Conservation (phyloP, 2,797 vertebrate genomes). For the Acridotheres tristis region DNA sequence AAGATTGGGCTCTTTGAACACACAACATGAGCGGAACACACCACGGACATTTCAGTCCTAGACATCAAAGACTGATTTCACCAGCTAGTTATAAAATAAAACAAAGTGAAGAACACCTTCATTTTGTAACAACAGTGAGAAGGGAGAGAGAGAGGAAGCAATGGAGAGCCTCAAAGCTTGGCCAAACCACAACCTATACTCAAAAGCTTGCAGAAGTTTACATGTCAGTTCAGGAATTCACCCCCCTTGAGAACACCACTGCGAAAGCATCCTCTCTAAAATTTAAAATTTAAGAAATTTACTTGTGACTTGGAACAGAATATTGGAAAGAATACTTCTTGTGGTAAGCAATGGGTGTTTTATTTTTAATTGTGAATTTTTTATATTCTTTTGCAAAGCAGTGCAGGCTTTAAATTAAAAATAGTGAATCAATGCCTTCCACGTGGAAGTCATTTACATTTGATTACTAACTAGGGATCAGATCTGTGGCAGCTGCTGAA, state of each 20-base stretch:
- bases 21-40: neutral
- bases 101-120: neutral
- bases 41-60: neutral
- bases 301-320: neutral
- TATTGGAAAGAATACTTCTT: neutral
- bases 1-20: neutral
- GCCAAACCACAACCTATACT: neutral
- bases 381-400: constrained; percentile 19
- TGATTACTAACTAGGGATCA: constrained; percentile 1
- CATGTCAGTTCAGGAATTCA: neutral
- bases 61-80: neutral
- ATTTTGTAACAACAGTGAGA: neutral
- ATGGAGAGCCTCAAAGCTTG: neutral
- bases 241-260: neutral
- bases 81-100: constrained; percentile 10
- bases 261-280: constrained; percentile 21
- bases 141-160: neutral
- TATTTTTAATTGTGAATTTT: neutral
- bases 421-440: neutral
- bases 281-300: neutral
- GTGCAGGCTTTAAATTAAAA: constrained; percentile 9
- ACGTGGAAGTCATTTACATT: neutral
- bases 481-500: constrained; percentile 46
- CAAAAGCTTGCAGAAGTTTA: constrained; percentile 8
- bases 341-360: neutral